phyloP scores from a whole-genome alignment of 2,888 invertebrate species.

The Diadromus collaris region DNA sequence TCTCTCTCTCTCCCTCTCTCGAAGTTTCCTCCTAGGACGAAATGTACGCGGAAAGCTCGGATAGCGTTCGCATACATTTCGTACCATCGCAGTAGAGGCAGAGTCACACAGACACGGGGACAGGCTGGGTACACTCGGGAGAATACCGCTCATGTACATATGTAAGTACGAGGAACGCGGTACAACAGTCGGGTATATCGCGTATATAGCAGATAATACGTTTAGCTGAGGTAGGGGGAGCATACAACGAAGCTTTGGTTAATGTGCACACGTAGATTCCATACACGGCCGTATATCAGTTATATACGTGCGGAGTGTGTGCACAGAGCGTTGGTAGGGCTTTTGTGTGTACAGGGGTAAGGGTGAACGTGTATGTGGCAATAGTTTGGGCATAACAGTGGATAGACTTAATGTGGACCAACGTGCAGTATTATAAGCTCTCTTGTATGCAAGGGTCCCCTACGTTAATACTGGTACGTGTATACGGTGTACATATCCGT shows the following conservation, averaged over 20 bases:
- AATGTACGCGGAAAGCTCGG: slow-evolving; percentile 21
- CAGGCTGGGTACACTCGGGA: not conserved
- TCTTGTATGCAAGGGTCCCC: slow-evolving; percentile 18
- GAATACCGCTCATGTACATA: slow-evolving; percentile 9
- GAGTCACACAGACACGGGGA: not conserved
- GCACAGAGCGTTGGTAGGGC: not conserved
- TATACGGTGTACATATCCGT: not conserved
- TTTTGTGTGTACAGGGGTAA: not conserved
- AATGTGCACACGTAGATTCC: not conserved
- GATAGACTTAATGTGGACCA: slow-evolving; percentile 44
- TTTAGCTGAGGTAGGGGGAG: not conserved
- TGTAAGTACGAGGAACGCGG: not conserved
- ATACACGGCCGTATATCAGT: not conserved
- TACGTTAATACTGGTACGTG: slow-evolving; percentile 3
- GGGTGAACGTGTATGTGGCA: not conserved
- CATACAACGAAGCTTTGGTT: slow-evolving; percentile 7
- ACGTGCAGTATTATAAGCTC: slow-evolving; percentile 40
- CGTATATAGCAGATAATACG: slow-evolving; percentile 18
- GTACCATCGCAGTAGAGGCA: not conserved
- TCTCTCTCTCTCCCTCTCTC: too few relatives aligned
- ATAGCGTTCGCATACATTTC: slow-evolving; percentile 3
- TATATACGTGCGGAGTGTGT: not conserved
- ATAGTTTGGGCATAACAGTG: slow-evolving; percentile 29
- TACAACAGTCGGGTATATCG: slow-evolving; percentile 1
- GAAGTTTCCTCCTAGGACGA: not conserved